Evolutionary conservation across 1,140 invertebrate genomes (phyloP).

Genomic region (Magallana angulata): DNA sequence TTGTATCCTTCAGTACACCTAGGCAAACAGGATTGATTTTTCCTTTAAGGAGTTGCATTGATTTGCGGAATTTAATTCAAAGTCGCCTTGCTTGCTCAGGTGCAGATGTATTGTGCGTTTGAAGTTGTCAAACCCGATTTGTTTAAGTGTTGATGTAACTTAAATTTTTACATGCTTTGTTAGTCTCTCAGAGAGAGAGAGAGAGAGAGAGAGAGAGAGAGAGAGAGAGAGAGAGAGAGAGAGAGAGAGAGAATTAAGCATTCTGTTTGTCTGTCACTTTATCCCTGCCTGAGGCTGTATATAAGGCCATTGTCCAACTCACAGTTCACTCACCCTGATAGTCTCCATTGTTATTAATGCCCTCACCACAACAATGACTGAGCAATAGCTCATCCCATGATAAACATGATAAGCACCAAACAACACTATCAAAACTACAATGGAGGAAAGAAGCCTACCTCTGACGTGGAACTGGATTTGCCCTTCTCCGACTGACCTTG

Average conservation of each 20-base stretch:
- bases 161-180: too few relatives aligned
- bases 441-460: neutral
- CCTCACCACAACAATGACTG: neutral
- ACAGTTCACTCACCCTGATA: neutral
- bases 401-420: neutral
- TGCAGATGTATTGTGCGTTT: neutral
- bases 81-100: neutral
- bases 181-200: neutral
- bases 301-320: neutral
- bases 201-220: neutral
- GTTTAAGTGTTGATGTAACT: too few relatives aligned
- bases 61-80: too few relatives aligned
- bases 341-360: neutral
- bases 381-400: neutral
- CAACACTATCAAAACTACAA: neutral
- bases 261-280: neutral
- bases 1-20: too few relatives aligned
- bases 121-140: too few relatives aligned
- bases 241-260: neutral
- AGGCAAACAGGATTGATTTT: too few relatives aligned
- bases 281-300: neutral
- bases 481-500: neutral
- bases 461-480: neutral
- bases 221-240: constrained; percentile 33
- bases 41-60: too few relatives aligned